A percentile compares a stretch with the other conserved stretches of the same genome.
Evolutionary conservation across 2,113 vertebrate species (phyloP).

Genomic region (Hyaena hyaena): DNA sequence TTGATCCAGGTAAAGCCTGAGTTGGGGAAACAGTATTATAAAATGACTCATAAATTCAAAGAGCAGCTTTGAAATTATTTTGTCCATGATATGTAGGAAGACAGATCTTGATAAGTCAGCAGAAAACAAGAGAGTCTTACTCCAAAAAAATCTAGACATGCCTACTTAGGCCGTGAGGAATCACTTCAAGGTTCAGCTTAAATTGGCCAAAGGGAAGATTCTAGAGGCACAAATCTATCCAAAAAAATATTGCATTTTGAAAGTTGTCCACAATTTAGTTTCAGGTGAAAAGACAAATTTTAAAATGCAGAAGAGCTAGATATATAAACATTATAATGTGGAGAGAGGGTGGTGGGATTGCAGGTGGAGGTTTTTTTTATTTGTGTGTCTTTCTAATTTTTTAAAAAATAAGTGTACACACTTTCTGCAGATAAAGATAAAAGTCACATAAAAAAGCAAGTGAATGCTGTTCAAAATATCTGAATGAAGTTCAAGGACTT

Average conservation of each 20-base stretch:
- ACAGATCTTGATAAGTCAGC: neutral
- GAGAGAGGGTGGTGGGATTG: neutral
- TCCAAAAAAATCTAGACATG: neutral
- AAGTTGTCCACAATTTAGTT: slow-evolving; percentile 1
- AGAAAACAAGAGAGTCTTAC: neutral
- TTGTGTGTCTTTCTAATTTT: neutral
- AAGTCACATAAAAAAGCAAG: slow-evolving; percentile 5
- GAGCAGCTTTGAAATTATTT: slow-evolving; percentile 23
- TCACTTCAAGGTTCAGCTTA: neutral
- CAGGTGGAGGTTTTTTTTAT: neutral
- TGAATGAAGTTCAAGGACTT: slow-evolving; percentile 39
- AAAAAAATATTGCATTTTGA: neutral
- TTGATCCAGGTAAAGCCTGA: slow-evolving; percentile 25
- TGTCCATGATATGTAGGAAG: neutral
- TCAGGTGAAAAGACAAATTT: neutral
- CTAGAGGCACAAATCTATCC: neutral
- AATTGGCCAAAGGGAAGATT: neutral
- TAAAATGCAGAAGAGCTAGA: slow-evolving; percentile 26
- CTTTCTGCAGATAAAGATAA: neutral
- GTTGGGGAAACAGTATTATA: neutral
- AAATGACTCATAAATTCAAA: slow-evolving; percentile 49
- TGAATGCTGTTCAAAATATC: slow-evolving; percentile 1
- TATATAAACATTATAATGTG: neutral
- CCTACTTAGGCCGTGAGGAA: neutral
- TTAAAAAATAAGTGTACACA: neutral